Percentiles rank a stretch among this genome's conserved stretches.
Evolutionary conservation across 2,888 invertebrate species (phyloP).

Genomic region (Eupithecia vulgata): DNA sequence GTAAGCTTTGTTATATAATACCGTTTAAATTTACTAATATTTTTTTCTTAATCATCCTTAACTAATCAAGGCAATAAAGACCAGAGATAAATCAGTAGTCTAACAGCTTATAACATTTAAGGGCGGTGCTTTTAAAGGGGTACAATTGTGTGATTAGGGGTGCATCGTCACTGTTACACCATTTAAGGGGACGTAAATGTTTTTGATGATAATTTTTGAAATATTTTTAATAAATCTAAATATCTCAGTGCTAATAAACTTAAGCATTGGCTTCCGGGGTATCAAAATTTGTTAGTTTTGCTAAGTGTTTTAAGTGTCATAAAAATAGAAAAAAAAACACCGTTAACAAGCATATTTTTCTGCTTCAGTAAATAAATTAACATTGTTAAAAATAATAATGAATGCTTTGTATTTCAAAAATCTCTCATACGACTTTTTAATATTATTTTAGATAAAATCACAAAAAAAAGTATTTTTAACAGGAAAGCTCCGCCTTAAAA

Average conservation of each 20-base stretch:
- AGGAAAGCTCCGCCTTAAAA: slow-evolving; percentile 57
- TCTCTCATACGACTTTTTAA: too few relatives aligned
- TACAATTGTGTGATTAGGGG: slow-evolving; percentile 78
- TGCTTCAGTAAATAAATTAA: too few relatives aligned
- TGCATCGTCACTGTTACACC: slow-evolving; percentile 69
- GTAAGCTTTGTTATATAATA: background rate
- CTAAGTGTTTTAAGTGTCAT: too few relatives aligned
- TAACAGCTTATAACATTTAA: slow-evolving; percentile 69
- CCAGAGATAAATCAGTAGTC: slow-evolving; percentile 76
- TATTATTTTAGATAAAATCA: too few relatives aligned
- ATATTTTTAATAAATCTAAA: background rate
- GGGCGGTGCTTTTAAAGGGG: slow-evolving; percentile 74
- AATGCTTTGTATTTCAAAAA: too few relatives aligned
- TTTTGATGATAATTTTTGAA: background rate
- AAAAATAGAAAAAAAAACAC: too few relatives aligned
- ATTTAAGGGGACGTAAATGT: slow-evolving; percentile 61
- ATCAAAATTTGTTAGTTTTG: too few relatives aligned
- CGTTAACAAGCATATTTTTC: too few relatives aligned
- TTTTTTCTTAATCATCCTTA: slow-evolving; percentile 52
- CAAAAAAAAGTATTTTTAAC: background rate
- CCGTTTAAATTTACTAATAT: background rate
- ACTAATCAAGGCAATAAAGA: slow-evolving; percentile 73
- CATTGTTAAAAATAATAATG: too few relatives aligned
- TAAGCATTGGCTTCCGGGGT: too few relatives aligned
- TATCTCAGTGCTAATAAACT: too few relatives aligned